phyloP scores from a whole-genome alignment of 1,140 invertebrate genomes.

The Heterodera carotae region DNA sequence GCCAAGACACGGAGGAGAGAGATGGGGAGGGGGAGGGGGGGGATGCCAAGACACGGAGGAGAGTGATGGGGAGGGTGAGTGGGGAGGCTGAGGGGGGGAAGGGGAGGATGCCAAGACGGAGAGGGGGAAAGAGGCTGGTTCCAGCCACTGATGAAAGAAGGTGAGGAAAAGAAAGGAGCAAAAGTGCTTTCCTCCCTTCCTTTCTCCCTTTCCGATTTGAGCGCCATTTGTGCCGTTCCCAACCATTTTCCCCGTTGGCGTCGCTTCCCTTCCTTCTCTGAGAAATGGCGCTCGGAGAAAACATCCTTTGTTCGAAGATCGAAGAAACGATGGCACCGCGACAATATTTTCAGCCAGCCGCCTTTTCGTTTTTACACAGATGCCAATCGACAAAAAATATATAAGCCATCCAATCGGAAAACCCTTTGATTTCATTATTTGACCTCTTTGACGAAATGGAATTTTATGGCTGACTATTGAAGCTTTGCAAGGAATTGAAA shows the following conservation, averaged over 20 bases:
- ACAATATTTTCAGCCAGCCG: neutral
- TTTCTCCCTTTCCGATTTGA: neutral
- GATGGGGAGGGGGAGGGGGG: neutral
- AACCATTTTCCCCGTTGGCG: constrained; percentile 17
- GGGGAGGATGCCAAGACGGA: too few species aligned
- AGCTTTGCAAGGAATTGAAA: neutral
- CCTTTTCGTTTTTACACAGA: neutral
- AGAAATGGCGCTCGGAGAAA: neutral
- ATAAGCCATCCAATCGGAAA: neutral
- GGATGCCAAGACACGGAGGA: neutral
- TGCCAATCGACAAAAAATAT: neutral
- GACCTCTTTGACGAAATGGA: neutral
- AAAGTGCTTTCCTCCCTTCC: neutral
- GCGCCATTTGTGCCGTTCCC: constrained; percentile 15
- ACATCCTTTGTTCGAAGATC: neutral
- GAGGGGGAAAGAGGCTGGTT: too few species aligned
- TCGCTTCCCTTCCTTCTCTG: constrained; percentile 23
- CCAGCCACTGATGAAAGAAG: too few species aligned
- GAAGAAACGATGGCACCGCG: neutral
- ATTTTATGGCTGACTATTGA: neutral
- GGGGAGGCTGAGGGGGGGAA: too few species aligned
- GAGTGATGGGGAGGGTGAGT: neutral
- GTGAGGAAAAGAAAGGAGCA: neutral
- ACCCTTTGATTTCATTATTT: neutral
- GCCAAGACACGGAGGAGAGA: neutral